Evolutionary conservation across 2,797 vertebrate genomes (phyloP).

Genomic region (Orientallactaga sibirica): DNA sequence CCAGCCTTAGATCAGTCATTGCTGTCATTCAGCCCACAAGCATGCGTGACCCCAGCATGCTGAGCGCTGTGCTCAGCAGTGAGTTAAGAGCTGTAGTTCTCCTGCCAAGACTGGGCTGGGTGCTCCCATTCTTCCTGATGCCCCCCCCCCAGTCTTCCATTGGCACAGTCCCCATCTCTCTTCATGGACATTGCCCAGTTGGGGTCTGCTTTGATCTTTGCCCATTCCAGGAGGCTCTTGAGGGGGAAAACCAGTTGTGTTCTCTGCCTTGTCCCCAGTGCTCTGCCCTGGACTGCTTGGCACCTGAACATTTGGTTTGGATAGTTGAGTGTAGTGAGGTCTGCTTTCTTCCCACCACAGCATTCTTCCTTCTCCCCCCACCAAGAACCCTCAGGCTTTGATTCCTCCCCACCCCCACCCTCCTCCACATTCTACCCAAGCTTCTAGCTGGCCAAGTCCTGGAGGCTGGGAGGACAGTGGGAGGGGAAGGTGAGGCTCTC

Average conservation of each 20-base stretch:
- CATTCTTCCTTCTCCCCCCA: background rate
- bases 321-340: constrained; percentile 1
- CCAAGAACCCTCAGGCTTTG: constrained; percentile 48
- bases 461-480: constrained; percentile 66
- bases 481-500: constrained; percentile 75
- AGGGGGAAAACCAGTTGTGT: background rate
- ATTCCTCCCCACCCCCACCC: constrained; percentile 78
- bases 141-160: background rate
- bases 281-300: background rate
- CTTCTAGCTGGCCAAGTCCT: constrained; percentile 74
- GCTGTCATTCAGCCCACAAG: background rate
- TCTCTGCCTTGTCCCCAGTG: constrained; percentile 41
- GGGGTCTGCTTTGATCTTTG: constrained; percentile 23
- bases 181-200: background rate
- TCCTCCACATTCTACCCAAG: constrained; percentile 69
- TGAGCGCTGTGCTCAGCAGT: background rate
- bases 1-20: background rate
- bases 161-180: background rate
- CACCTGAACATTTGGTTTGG: background rate
- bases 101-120: background rate
- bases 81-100: constrained; percentile 2
- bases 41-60: background rate
- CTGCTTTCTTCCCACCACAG: background rate
- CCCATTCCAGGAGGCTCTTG: background rate
- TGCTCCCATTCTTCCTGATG: background rate